phyloP scores from a whole-genome alignment of 2,888 invertebrate species.

The Meta bourneti region DNA sequence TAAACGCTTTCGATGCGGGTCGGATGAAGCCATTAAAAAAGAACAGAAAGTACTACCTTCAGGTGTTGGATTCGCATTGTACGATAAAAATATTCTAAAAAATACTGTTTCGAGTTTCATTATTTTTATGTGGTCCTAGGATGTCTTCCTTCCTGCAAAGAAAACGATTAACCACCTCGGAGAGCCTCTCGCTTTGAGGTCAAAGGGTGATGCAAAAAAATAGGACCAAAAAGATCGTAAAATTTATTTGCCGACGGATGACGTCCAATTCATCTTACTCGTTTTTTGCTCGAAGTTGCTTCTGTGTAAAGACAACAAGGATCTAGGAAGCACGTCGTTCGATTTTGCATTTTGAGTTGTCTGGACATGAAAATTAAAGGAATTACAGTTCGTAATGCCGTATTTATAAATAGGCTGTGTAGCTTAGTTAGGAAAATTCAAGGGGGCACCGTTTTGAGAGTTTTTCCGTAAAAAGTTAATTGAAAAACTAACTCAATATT shows the following conservation, averaged over 20 bases:
- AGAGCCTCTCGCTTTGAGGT: neutral
- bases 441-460: no score
- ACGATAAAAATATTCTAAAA: neutral
- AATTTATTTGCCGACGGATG: neutral
- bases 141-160: neutral
- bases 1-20: neutral
- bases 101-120: neutral
- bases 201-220: constrained; percentile 3
- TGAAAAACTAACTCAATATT: no score
- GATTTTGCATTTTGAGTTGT: no score
- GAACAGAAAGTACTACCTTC: neutral
- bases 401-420: no score
- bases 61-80: neutral
- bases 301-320: no score
- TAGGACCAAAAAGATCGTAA: constrained; percentile 11
- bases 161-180: neutral
- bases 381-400: no score
- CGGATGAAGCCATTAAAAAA: neutral
- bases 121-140: neutral
- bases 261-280: neutral
- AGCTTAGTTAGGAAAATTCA: no score
- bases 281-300: neutral
- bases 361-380: no score
- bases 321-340: no score
- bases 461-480: no score